Base-by-base conservation (phyloP, 2,888 invertebrate genomes). In the Melieria crassipennis region DNA sequence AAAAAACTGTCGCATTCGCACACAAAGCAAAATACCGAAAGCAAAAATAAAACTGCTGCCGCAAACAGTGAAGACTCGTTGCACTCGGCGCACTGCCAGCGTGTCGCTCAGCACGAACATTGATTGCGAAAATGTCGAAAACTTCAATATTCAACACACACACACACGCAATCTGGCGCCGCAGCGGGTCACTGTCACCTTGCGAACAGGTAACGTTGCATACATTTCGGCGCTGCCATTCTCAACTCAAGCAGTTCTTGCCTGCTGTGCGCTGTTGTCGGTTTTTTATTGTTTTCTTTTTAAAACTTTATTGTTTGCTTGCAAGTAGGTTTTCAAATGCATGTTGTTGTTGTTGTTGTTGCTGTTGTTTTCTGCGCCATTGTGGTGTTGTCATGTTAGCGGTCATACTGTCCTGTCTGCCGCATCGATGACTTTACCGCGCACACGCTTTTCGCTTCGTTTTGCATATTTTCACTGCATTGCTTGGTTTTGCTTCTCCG, bases 121-220 rank as follows among this genome's bases (percentile, higher is more conserved):
- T 58, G 58, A 10, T 58, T 58, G n/a, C 30, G 58, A 42, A 30
- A 16, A 58, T 58, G 58, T 13, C 16, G 1, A 58, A 58, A 10
- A 58, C 9, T 58, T 58, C 6, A 52, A 52, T 52, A 52, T 52
- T 52, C 7, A 2, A 13, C 13, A 13, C 52, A 52, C 52, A 52
- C 52, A n/a, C 52, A 13, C 13, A n/a, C 5, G 52, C 13, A n/a
- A n/a, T 6, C 52, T 1, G 13, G 13, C 30, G 30, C 30, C 30
- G 30, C 30, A 30, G 30, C 30, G 30, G 30, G 1, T 30, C 30
- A 2, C 30, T n/a, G 52, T 52, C 5, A 13, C 13, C 52, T 9
- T 52, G 52, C 13, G 52, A 52, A 11, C 11, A 52, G 52, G 52
- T 52, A 52, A 52, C 52, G 9, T 52, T 52, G 52, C 52, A 52